Evolutionary conservation across 2,888 invertebrate species (phyloP), one percentile per base, ranked within the genome.

Genomic region (Leptopilina myrica): DNA sequence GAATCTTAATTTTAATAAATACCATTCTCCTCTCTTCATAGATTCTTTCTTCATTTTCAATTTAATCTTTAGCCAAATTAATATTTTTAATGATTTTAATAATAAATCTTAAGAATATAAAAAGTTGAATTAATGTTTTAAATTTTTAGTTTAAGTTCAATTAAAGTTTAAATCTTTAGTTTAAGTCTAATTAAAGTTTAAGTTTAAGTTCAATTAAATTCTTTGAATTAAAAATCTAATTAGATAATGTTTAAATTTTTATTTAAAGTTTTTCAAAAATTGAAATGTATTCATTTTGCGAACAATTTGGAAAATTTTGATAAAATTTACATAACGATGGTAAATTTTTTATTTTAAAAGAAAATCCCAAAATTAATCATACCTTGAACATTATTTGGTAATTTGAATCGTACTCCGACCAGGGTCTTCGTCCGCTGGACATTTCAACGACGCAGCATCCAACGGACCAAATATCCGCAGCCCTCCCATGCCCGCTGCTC

Each of bases 361-460:
- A 12, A 49, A 49, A 40, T 20, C 49, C 33, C 33, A 33, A 33
- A 33, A 33, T 33, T 3, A 65, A 64, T 64, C 64, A 26, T 86
- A 90, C 90, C 86, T 90, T 91, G 92, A 97, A 98, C 97, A 98
- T 97, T 85, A 98, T 98, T 94, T 98, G 98, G 92, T 96, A 97
- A 92, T 97, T 97, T 85, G 97, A 97, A 93, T 98, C 98, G 90
- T 95, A 96, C 88, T 98, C 97, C 76, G 95, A 95, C 97, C 98
- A 98, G 0, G 98, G 98, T 65, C 97, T 95, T 96, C 97, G 96
- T 85, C 98, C 98, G 14, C 97, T 96, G 33, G 96, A 95, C 98
- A 99, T 98, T 92, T 99, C 98, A 0, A 98, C 95, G 82, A 98
- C 96, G 78, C 98, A 98, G 92, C 98, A 98, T 59, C 98, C 98